phyloP scores from a whole-genome alignment of 2,113 vertebrate genomes.

The Anseranas semipalmata region DNA sequence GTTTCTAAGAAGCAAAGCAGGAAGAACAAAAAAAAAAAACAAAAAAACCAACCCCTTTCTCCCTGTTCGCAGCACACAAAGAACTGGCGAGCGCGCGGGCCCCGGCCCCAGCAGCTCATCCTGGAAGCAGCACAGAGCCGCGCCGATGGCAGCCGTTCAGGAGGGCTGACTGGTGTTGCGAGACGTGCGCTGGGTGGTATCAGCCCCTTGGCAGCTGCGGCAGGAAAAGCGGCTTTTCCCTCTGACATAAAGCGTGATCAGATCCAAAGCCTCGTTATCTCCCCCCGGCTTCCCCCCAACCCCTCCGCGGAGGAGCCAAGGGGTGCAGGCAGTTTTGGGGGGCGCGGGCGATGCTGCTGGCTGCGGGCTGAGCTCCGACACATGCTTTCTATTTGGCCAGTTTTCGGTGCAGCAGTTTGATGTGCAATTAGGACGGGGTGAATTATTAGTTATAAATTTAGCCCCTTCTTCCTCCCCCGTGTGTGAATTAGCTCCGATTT shows the following conservation, averaged over 20 bases:
- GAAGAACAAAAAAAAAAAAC: background rate
- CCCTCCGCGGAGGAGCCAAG: background rate
- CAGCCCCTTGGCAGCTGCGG: background rate
- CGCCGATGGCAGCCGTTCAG: background rate
- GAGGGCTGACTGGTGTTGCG: background rate
- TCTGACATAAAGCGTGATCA: background rate
- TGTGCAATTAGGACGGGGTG: background rate
- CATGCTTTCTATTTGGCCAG: background rate
- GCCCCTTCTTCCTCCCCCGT: background rate
- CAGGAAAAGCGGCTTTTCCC: background rate
- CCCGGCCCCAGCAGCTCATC: background rate
- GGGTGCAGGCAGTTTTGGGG: no score
- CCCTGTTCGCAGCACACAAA: background rate
- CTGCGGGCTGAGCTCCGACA: background rate
- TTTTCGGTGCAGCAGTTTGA: background rate
- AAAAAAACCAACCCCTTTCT: background rate
- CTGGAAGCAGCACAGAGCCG: background rate
- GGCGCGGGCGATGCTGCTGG: fast-evolving
- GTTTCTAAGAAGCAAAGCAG: background rate
- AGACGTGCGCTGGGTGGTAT: background rate
- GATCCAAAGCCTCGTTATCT: background rate
- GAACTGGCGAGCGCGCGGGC: background rate
- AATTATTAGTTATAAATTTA: background rate
- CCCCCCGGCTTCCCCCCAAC: fast-evolving
- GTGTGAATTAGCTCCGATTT: background rate